A percentile compares a stretch with the other conserved stretches of the same genome.
These are phyloP conservation scores for Geococcyx californianus DNA, from an alignment of 2,113 vertebrate genomes.

Conservation along the genomic window DNA sequence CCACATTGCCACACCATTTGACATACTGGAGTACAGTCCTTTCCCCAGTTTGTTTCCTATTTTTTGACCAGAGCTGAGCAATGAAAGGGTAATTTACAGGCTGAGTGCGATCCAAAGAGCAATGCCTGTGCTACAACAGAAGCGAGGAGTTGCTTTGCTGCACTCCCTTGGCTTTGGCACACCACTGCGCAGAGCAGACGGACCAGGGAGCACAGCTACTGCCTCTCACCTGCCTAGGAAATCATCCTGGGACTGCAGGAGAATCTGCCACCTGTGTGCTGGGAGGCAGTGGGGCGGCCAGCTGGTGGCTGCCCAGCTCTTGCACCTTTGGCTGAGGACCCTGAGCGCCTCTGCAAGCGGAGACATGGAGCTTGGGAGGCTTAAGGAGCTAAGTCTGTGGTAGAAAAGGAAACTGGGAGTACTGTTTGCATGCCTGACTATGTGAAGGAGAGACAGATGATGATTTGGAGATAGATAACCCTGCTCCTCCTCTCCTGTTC, in stretches of 20 bases:
- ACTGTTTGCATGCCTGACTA: not conserved
- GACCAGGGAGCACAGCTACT: not conserved
- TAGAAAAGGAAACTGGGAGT: not conserved
- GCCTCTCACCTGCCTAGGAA: not conserved
- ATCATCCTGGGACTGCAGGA: not conserved
- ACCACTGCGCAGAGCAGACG: not conserved
- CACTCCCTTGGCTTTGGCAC: not conserved
- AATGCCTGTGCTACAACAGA: accelerated
- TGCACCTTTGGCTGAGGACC: not conserved
- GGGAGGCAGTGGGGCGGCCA: not conserved
- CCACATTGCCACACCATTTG: accelerated
- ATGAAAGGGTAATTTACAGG: not conserved
- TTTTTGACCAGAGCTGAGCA: not conserved
- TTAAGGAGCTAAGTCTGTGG: not conserved
- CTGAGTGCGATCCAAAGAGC: not conserved
- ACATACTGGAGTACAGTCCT: not conserved
- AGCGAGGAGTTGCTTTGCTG: not conserved
- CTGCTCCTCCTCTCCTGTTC: not conserved
- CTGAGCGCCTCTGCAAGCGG: not conserved
- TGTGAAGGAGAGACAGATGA: not conserved
- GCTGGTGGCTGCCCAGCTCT: not conserved
- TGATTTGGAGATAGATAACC: accelerated
- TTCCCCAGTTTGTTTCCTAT: accelerated
- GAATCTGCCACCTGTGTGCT: not conserved
- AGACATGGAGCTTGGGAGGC: not conserved